These are phyloP conservation scores for Papilio helenus DNA, from an alignment of 1,140 invertebrate genomes.

Conservation along the genomic window DNA sequence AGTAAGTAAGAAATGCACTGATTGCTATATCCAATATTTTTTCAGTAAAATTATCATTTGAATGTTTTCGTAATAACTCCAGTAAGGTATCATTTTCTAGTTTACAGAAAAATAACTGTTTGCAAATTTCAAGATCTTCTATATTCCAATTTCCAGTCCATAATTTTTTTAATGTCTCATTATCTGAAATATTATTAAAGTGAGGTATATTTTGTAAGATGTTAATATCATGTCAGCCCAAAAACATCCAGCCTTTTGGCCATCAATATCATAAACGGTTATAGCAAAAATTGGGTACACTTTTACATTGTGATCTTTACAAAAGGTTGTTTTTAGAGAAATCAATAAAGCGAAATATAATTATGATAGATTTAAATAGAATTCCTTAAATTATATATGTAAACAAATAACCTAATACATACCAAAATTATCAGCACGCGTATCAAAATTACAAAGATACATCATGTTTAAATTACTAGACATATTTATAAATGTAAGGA, in stretches of 20 bases:
- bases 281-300: too few species aligned
- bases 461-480: constrained; percentile 44
- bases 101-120: constrained; percentile 53
- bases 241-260: too few species aligned
- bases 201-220: background rate
- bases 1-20: constrained; percentile 86
- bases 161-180: constrained; percentile 56
- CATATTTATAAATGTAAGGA: constrained; percentile 27
- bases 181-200: constrained; percentile 46
- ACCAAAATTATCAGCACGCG: constrained; percentile 56
- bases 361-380: too few species aligned
- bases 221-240: too few species aligned
- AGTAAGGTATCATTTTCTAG: constrained; percentile 52
- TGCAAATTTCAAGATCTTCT: constrained; percentile 55
- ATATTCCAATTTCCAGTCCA: constrained; percentile 67
- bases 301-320: too few species aligned
- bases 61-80: constrained; percentile 54
- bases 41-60: constrained; percentile 44
- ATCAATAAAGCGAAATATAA: too few species aligned
- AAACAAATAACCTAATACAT: constrained; percentile 39
- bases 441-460: constrained; percentile 74
- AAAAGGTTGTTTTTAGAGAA: too few species aligned
- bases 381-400: background rate
- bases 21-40: constrained; percentile 56
- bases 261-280: too few species aligned